Percentiles rank a stretch among this genome's conserved stretches.
These are phyloP conservation scores for Hydropsyche tenuis DNA, from an alignment of 1,140 invertebrate genomes.

Conservation along the genomic window DNA sequence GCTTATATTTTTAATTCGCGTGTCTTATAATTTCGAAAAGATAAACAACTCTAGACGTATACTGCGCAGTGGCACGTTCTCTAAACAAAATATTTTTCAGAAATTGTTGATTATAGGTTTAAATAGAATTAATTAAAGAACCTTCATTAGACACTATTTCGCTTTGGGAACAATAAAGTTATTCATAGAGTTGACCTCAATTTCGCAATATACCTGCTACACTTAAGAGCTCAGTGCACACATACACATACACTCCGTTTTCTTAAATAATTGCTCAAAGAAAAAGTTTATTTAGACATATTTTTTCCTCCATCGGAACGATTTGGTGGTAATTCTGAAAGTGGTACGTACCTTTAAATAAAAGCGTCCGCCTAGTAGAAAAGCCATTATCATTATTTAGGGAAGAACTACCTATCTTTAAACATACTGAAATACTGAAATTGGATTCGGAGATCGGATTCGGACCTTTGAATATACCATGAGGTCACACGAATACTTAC, in stretches of 20 bases:
- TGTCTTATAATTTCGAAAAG: background rate
- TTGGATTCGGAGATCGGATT: constrained; percentile 1
- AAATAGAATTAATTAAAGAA: constrained; percentile 21
- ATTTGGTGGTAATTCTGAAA: background rate
- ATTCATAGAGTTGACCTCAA: constrained; percentile 30
- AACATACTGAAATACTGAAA: constrained; percentile 11
- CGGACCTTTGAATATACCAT: constrained; percentile 43
- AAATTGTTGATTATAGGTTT: background rate
- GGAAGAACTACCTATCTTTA: background rate
- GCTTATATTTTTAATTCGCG: background rate
- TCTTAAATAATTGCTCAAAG: background rate
- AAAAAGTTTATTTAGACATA: background rate
- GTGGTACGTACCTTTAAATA: background rate
- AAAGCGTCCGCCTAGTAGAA: background rate
- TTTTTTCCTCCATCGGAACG: background rate
- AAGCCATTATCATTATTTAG: constrained; percentile 4
- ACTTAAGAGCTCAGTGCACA: too few relatives aligned
- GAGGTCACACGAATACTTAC: constrained; percentile 11
- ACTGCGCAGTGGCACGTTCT: background rate
- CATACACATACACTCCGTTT: too few relatives aligned
- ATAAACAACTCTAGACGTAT: background rate
- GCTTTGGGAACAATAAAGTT: constrained; percentile 30
- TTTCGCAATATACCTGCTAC: too few relatives aligned
- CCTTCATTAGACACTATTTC: constrained; percentile 30
- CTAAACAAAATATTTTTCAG: background rate